phyloP scores from a whole-genome alignment of 2,888 invertebrate genomes.

The Rhamphomyia laevipes region DNA sequence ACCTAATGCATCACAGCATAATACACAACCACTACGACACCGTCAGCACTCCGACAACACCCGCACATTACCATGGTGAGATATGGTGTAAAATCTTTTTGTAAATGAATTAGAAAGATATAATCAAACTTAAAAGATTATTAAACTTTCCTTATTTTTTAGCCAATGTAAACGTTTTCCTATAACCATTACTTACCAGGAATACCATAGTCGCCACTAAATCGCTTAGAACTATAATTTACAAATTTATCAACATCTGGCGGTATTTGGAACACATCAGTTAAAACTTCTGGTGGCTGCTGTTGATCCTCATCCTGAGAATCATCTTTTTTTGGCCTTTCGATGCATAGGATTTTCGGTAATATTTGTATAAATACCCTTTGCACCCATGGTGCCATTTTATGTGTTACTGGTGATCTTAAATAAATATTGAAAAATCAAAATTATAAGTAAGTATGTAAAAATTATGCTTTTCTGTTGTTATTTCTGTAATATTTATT shows the following conservation, averaged over 20 bases:
- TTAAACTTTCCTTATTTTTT: neutral
- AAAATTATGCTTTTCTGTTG: neutral
- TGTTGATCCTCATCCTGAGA: constrained; percentile 46
- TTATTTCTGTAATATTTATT: neutral
- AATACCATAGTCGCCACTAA: constrained; percentile 61
- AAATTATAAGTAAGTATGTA: neutral
- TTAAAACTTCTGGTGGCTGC: constrained; percentile 51
- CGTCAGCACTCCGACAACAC: constrained; percentile 4
- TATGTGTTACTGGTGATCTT: constrained; percentile 82
- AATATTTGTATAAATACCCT: constrained; percentile 74
- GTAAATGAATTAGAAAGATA: neutral
- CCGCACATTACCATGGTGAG: neutral
- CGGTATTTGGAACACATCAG: constrained; percentile 63
- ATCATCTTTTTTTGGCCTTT: constrained; percentile 73
- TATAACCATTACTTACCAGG: constrained; percentile 37
- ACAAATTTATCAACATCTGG: constrained; percentile 53
- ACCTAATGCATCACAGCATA: no score
- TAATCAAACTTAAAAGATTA: neutral
- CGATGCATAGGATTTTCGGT: constrained; percentile 77
- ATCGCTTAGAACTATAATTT: constrained; percentile 46
- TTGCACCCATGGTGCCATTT: constrained; percentile 84
- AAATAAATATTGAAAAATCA: neutral
- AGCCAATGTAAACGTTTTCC: neutral
- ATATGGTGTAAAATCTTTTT: neutral
- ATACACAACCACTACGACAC: no score